Base-by-base conservation (phyloP, 2,113 vertebrate genomes). In the Salvelinus fontinalis region DNA sequence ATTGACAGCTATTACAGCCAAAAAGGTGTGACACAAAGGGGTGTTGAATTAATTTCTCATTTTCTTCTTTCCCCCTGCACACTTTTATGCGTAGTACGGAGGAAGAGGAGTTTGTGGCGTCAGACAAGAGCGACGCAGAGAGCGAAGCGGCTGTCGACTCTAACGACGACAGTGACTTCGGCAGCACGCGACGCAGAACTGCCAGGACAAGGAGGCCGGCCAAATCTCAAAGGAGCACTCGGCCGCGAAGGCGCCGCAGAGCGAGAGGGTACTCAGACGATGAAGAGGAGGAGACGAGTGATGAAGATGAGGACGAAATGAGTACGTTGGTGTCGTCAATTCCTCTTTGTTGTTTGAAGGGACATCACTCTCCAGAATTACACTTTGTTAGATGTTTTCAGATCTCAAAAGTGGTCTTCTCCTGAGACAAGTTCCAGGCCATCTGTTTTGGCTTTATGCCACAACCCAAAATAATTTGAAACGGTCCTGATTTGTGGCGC, bases 241-340 rank as follows among this genome's bases (percentile, higher is more conserved):
- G 71, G 4, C 78, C 57, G 0, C 79, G 93, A 68, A 79, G 94
- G 77, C 89, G 94, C 70, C 94, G 91, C 20, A 92, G 89, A 76
- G 96, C 95, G 62, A 95, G 90, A 86, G 95, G 95, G 27, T 99
- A 97, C 74, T 99, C 98, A 0, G 98, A 99, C 14, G 97, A 99
- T 2, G 98, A 99, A 0, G 97, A 98, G 0, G 34, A 57, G 9
- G 92, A 96, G 77, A 91, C 91, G 0, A 91, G 90, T 0, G 94
- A 96, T 24, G 93, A 94, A 0, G 91, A 90, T 0, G 92, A 93
- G 3, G 93, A 88, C 5, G 93, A 94, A 75, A 92, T 94, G 0
- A 91, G 93, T 92, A 76, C 20, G 67, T 68, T 68, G 29, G 20
- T 18, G 39, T 3, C 39, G 60, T 54, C 65, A 13, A 27, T 49